A percentile compares a stretch with the other conserved stretches of the same genome.
These are phyloP conservation scores for Galleria mellonella DNA, from an alignment of 1,140 invertebrate species.

Conservation along the genomic window DNA sequence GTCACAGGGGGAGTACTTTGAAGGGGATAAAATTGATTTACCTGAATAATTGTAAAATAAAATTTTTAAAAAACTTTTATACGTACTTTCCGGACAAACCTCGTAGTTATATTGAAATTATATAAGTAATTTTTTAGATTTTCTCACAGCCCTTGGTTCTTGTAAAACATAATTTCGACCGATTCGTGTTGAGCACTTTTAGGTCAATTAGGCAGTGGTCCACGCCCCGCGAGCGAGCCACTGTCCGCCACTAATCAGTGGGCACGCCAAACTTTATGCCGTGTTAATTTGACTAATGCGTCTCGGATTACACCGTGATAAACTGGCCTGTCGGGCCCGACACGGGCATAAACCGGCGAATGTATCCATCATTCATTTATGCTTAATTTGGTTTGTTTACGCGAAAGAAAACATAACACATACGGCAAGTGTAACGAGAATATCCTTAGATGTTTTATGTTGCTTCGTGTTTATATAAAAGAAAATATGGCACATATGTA, in stretches of 20 bases:
- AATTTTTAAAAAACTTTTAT: no score
- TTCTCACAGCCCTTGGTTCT: constrained; percentile 40
- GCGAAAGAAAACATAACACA: background rate
- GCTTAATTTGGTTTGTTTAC: constrained; percentile 16
- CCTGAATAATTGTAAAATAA: no score
- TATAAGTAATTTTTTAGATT: no score
- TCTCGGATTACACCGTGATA: constrained; percentile 51
- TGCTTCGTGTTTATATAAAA: no score
- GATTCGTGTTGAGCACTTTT: constrained; percentile 69
- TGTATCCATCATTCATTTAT: constrained; percentile 24
- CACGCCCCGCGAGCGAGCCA: constrained; percentile 34
- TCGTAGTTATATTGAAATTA: no score
- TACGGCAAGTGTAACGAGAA: no score
- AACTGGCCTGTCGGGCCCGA: constrained; percentile 26
- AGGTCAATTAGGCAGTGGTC: constrained; percentile 65
- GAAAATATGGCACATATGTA: no score
- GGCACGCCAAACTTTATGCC: constrained; percentile 62
- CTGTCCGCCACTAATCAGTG: constrained; percentile 51
- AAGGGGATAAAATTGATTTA: no score
- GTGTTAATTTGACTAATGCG: constrained; percentile 72
- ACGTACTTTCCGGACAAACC: no score
- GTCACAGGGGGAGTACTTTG: no score
- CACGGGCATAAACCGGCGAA: constrained; percentile 15
- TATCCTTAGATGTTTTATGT: no score
- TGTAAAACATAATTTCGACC: constrained; percentile 55